phyloP scores from a whole-genome alignment of 2,888 invertebrate genomes.

The Machimus atricapillus region DNA sequence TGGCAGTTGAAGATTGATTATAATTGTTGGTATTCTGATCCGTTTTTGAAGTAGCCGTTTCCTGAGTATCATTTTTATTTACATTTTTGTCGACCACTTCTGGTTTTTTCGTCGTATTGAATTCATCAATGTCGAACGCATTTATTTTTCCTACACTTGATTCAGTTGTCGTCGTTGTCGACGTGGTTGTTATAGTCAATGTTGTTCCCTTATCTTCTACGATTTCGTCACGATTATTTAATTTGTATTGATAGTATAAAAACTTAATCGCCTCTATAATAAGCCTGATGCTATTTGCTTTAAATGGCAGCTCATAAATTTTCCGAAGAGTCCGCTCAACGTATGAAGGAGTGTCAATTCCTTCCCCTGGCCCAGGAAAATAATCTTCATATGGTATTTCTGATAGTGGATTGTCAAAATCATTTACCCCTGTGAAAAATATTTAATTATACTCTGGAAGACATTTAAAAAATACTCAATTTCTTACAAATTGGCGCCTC shows the following conservation, averaged over 20 bases:
- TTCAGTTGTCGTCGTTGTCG: background rate
- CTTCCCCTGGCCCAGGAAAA: background rate
- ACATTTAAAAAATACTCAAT: background rate
- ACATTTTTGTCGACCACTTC: background rate
- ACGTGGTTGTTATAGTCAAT: background rate
- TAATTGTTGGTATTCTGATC: background rate
- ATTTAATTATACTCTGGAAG: background rate
- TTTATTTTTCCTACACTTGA: background rate
- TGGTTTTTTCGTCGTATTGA: background rate
- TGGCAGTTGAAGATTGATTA: background rate
- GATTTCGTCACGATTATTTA: background rate
- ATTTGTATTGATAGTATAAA: background rate
- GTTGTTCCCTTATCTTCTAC: background rate
- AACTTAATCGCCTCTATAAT: background rate
- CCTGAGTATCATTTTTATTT: background rate
- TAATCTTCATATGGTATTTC: background rate
- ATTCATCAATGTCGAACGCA: background rate
- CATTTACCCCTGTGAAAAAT: background rate
- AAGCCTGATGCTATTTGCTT: background rate
- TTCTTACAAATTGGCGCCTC: background rate
- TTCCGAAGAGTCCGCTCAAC: background rate
- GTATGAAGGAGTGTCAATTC: background rate
- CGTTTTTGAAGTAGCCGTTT: background rate
- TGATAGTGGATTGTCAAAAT: background rate
- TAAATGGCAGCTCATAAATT: background rate